Evolutionary conservation across 2,888 invertebrate species (phyloP).

Genomic region (Deroplatys truncata): DNA sequence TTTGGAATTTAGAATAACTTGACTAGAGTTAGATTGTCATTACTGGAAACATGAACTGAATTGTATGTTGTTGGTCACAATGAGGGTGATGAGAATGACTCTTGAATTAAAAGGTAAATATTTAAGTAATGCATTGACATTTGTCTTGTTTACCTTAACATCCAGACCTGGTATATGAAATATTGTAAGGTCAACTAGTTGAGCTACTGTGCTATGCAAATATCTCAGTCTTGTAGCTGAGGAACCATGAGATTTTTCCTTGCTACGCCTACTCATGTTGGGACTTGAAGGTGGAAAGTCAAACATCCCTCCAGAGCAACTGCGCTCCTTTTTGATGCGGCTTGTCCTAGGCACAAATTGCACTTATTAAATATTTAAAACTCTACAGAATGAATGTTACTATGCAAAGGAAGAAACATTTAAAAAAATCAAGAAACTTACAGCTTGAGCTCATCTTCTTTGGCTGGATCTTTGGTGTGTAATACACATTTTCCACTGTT

Average conservation of each 20-base stretch:
- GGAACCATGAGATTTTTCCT: slow-evolving; percentile 41
- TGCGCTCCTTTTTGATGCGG: slow-evolving; percentile 70
- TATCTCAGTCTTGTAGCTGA: slow-evolving; percentile 44
- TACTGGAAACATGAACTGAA: no score
- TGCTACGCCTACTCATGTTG: slow-evolving; percentile 46
- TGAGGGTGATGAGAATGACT: no score
- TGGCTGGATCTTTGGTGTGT: slow-evolving; percentile 79
- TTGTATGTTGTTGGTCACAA: no score
- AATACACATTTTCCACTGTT: slow-evolving; percentile 96
- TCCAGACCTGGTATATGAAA: slow-evolving; percentile 90
- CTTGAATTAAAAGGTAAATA: not conserved
- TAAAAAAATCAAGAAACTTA: slow-evolving; percentile 38
- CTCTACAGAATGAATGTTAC: not conserved
- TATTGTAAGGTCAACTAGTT: slow-evolving; percentile 71
- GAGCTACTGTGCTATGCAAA: slow-evolving; percentile 45
- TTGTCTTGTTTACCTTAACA: slow-evolving; percentile 59
- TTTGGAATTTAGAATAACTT: no score
- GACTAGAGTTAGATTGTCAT: no score
- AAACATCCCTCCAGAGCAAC: slow-evolving; percentile 59
- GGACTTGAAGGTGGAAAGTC: slow-evolving; percentile 55
- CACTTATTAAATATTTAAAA: not conserved
- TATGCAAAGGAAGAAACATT: not conserved
- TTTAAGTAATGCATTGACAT: not conserved
- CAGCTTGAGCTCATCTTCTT: slow-evolving; percentile 66
- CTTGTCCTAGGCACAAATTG: slow-evolving; percentile 43